phyloP scores from a whole-genome alignment of 2,113 vertebrate genomes.

The Mastomys coucha region DNA sequence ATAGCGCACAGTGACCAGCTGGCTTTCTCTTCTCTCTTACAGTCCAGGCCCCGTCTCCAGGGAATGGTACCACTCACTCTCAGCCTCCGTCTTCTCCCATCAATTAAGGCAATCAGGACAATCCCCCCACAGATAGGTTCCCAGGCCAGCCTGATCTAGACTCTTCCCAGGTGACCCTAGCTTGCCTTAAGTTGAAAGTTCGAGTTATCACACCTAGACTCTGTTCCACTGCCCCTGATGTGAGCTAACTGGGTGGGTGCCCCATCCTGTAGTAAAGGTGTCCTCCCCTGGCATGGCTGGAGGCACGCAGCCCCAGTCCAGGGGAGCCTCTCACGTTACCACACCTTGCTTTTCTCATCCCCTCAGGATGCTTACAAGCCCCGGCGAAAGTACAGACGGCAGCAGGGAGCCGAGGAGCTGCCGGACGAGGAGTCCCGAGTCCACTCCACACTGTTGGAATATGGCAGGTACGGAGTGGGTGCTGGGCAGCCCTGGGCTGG shows the following conservation, averaged over 20 bases:
- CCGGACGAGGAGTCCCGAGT: slow-evolving; percentile 96
- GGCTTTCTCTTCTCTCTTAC: not conserved
- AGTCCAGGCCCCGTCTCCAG: not conserved
- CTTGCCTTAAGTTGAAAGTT: not conserved
- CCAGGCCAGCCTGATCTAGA: not conserved
- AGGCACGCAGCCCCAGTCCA: not conserved
- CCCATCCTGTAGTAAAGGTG: not conserved
- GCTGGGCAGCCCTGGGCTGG: not conserved
- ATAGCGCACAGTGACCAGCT: not conserved
- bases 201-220: not conserved
- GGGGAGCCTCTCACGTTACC: not conserved
- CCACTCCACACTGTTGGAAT: slow-evolving; percentile 96
- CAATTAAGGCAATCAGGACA: not conserved
- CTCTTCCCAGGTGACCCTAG: not conserved
- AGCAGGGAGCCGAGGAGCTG: slow-evolving; percentile 91
- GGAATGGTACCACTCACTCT: not conserved
- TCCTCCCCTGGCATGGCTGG: fast-evolving
- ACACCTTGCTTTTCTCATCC: not conserved
- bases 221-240: not conserved
- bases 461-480: slow-evolving; percentile 90
- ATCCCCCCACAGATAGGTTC: not conserved
- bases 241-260: not conserved
- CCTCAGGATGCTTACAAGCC: slow-evolving; percentile 95
- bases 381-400: slow-evolving; percentile 94
- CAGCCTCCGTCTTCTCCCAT: not conserved